Base-by-base conservation (phyloP, 2,113 vertebrate genomes). In the Salvelinus namaycush region DNA sequence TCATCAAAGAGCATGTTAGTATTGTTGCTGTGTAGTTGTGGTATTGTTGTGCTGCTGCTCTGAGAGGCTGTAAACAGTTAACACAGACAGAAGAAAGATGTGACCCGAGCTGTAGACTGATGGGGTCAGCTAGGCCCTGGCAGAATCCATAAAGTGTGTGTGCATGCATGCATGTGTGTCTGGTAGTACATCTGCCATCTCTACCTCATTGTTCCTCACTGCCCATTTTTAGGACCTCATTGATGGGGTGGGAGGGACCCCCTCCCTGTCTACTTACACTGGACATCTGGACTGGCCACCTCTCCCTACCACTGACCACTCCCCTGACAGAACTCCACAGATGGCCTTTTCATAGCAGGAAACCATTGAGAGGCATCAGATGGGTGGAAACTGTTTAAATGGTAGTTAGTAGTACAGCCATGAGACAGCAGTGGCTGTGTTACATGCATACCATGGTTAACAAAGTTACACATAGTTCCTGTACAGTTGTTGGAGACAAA, bases 281-380 rank as follows among this genome's bases (percentile, higher is more conserved):
- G 76, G 81, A 78, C 78, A 83, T 78, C 78, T 83, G 84, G 73
- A 75, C 39, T 57, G 69, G 44, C 64, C 22, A 48, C 59, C 54
- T 29, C 67, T 54, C 16, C 51, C 51, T 54, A 54, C 51, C 12
- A 54, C 51, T 54, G 51, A 54, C 51, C 14, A 54, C 51, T 54
- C 39, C 51, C 68, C 11, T 31, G 54, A 59, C 59, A n/a, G 59
- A n/a, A 67, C 68, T 65, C 59, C 72, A 74, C 81, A 79, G 77
- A 83, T 83, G 81, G 74, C 62, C 67, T 60, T 34, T 83, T 83
- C 70, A 73, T 31, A 76, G 57, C 72, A 62, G 49, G 16, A 73
- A 29, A 16, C 5, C 49, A 34, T 14, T 14, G 24, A 4, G 27
- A 62, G 72, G 22, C 27, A 26, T 31, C 14, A 27, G 24, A 73